These are phyloP conservation scores for Globodera ellingtonae DNA, from an alignment of 1,140 invertebrate species.

Conservation along the genomic window DNA sequence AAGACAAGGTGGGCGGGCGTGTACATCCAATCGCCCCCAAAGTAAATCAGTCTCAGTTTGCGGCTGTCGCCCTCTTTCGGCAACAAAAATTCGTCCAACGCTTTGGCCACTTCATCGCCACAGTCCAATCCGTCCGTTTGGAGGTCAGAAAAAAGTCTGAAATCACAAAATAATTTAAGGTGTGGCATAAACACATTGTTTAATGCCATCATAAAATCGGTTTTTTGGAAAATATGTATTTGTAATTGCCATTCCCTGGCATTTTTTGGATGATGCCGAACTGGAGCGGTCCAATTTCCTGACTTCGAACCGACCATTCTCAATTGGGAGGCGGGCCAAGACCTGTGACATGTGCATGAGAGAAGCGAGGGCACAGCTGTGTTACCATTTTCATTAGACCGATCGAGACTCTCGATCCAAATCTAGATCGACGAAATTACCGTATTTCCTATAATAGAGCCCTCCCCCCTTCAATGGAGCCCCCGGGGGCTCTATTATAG, in stretches of 20 bases:
- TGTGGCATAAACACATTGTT: neutral
- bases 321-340: constrained; percentile 15
- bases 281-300: neutral
- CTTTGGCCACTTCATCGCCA: constrained; percentile 49
- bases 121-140: constrained; percentile 52
- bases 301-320: neutral
- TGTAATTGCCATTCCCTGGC: neutral
- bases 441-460: no score
- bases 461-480: no score
- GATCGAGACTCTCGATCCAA: no score
- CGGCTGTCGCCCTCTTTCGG: constrained; percentile 2
- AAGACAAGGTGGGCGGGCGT: no score
- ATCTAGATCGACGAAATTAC: no score
- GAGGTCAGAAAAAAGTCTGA: constrained; percentile 27
- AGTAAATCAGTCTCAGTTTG: constrained; percentile 46
- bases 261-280: neutral
- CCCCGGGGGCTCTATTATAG: no score
- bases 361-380: neutral
- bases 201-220: neutral
- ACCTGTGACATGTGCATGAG: neutral
- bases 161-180: constrained; percentile 3
- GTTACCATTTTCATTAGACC: no score
- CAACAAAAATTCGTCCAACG: constrained; percentile 44
- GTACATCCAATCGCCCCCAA: constrained; percentile 24
- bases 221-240: neutral